Evolutionary conservation across 2,888 invertebrate genomes (phyloP).

Genomic region (Papilio gigon): DNA sequence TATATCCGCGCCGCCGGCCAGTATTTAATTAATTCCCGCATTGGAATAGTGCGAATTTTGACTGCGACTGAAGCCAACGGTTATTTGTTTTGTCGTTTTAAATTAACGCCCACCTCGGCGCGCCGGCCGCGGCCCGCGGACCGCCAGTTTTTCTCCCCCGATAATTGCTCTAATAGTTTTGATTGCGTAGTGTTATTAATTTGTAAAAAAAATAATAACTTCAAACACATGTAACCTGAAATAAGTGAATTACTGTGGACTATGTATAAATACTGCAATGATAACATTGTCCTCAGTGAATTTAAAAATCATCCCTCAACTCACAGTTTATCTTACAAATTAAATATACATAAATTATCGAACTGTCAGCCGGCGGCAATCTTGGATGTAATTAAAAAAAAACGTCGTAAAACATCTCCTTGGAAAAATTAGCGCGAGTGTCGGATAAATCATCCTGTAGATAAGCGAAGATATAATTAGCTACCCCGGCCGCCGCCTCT

Average conservation of each 20-base stretch:
- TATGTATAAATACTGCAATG: neutral
- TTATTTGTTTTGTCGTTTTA: slow-evolving; percentile 82
- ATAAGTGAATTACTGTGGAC: neutral
- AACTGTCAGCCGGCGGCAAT: slow-evolving; percentile 37
- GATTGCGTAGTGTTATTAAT: neutral
- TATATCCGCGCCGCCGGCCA: slow-evolving; percentile 53
- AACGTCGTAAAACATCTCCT: slow-evolving; percentile 39
- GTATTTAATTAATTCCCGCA: slow-evolving; percentile 81
- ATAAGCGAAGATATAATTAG: slow-evolving; percentile 79
- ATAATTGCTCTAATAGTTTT: slow-evolving; percentile 36
- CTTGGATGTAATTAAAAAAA: slow-evolving; percentile 47
- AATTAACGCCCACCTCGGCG: slow-evolving; percentile 67
- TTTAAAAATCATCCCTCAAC: neutral
- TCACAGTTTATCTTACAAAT: slow-evolving; percentile 21
- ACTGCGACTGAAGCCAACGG: slow-evolving; percentile 79
- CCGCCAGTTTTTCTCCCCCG: slow-evolving; percentile 42
- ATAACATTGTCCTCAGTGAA: neutral
- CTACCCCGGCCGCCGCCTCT: slow-evolving; percentile 60
- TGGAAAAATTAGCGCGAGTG: slow-evolving; percentile 50
- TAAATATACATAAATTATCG: slow-evolving; percentile 41
- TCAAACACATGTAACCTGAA: neutral
- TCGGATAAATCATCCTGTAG: slow-evolving; percentile 75
- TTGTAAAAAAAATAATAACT: neutral
- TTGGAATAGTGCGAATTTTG: slow-evolving; percentile 82
- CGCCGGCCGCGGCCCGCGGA: slow-evolving; percentile 47